phyloP scores from a whole-genome alignment of 2,797 vertebrate genomes.

The Pseudomugil tenellus region DNA sequence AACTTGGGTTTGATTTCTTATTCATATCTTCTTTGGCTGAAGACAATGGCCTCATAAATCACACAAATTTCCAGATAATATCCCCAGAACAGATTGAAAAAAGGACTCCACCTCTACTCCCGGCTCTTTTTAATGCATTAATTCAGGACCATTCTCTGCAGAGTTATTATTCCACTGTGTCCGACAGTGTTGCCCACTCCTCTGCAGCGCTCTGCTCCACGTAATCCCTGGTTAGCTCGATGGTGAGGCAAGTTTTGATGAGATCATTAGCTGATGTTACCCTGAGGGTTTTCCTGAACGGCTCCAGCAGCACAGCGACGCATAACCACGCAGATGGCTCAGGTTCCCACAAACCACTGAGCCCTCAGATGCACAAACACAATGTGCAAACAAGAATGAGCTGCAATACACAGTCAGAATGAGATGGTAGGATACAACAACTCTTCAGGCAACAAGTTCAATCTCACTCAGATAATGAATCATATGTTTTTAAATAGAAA shows the following conservation, averaged over 20 bases:
- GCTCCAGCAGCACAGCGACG: constrained; percentile 18
- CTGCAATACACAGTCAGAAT: neutral
- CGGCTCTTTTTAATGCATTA: neutral
- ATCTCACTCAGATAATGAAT: too few species aligned
- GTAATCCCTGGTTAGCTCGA: constrained; percentile 36
- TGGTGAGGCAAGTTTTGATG: constrained; percentile 42
- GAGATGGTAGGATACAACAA: neutral
- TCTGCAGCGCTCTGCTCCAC: constrained; percentile 4
- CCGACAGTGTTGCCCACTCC: constrained; percentile 6
- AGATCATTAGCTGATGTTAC: constrained; percentile 47
- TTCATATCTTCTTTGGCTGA: neutral
- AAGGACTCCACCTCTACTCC: neutral
- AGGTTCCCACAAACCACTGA: constrained; percentile 19
- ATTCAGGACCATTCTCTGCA: neutral
- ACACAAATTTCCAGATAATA: neutral
- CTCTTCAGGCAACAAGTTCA: neutral
- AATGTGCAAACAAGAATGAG: neutral
- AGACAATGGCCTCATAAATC: neutral
- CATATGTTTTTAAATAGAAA: neutral
- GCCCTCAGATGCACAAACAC: neutral
- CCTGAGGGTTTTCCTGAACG: constrained; percentile 29
- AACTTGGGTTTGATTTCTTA: neutral
- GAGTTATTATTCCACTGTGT: constrained; percentile 8
- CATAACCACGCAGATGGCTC: constrained; percentile 38
- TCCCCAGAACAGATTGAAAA: neutral